These are phyloP conservation scores for Propithecus deckenii DNA, from an alignment of 2,797 vertebrate genomes.

Conservation along the genomic window DNA sequence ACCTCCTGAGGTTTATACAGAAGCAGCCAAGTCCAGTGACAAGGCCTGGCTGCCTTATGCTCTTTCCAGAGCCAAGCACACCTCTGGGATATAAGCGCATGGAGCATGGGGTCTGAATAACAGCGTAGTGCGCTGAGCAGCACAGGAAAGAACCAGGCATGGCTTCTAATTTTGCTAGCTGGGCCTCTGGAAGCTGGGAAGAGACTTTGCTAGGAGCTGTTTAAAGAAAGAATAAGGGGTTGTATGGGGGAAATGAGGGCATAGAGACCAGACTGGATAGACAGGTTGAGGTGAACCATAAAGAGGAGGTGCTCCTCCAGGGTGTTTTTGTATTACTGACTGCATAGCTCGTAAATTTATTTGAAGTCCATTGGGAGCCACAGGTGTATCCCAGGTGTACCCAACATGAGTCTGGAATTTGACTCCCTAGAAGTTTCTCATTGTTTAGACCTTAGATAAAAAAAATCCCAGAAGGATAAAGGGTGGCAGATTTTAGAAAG, in stretches of 20 bases:
- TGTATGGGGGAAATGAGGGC: background rate
- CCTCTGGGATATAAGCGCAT: background rate
- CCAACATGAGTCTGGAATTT: background rate
- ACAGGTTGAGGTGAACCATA: background rate
- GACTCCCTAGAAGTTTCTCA: conserved; percentile 12
- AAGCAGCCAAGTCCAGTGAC: background rate
- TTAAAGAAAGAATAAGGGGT: background rate
- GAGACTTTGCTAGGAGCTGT: background rate
- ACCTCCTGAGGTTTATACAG: background rate
- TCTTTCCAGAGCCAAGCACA: background rate
- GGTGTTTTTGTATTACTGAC: background rate
- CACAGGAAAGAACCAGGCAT: background rate
- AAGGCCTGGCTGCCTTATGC: background rate
- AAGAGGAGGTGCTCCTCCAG: background rate
- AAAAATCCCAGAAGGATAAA: conserved; percentile 41
- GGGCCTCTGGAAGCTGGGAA: background rate
- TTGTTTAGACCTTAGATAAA: conserved; percentile 49
- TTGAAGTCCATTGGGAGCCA: conserved; percentile 11
- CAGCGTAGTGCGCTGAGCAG: background rate
- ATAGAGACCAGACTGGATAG: background rate
- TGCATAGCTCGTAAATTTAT: background rate
- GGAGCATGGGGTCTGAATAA: background rate
- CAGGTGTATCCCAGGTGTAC: background rate
- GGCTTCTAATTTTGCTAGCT: background rate
- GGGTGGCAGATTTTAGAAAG: background rate